phyloP scores from a whole-genome alignment of 1,140 invertebrate genomes.

The Ips typographus region DNA sequence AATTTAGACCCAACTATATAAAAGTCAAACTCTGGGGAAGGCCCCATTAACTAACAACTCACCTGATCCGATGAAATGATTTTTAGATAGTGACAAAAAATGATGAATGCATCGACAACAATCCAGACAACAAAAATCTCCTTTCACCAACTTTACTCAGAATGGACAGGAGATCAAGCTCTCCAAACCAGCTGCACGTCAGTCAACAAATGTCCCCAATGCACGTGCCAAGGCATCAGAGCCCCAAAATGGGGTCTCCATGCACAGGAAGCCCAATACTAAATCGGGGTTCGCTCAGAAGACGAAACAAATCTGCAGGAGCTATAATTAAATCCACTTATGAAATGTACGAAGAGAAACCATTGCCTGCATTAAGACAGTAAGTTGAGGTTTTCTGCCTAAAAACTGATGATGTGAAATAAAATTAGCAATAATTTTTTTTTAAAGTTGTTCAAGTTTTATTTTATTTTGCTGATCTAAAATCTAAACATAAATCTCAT shows the following conservation, averaged over 20 bases:
- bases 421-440: slow-evolving; percentile 4
- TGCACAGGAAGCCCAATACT: slow-evolving; percentile 49
- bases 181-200: slow-evolving; percentile 34
- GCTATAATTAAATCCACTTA: slow-evolving; percentile 71
- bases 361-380: slow-evolving; percentile 80
- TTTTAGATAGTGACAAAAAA: slow-evolving; percentile 38
- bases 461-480: no score
- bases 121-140: slow-evolving; percentile 36
- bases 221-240: slow-evolving; percentile 49
- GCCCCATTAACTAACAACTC: no score
- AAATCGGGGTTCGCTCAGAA: slow-evolving; percentile 62
- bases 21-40: no score
- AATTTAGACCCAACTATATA: no score
- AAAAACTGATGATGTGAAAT: slow-evolving; percentile 3
- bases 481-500: no score
- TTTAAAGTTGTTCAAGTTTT: neutral
- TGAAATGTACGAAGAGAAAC: slow-evolving; percentile 83
- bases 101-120: slow-evolving; percentile 45
- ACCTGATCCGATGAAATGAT: no score
- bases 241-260: slow-evolving; percentile 49
- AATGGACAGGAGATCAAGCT: slow-evolving; percentile 41
- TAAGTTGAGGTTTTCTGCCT: slow-evolving; percentile 53
- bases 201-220: slow-evolving; percentile 56
- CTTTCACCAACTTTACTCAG: slow-evolving; percentile 46
- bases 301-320: slow-evolving; percentile 74